Percentiles rank a stretch among this genome's conserved stretches.
phyloP scores from a whole-genome alignment of 2,797 vertebrate genomes.

The Odontamblyopus lacepedii region DNA sequence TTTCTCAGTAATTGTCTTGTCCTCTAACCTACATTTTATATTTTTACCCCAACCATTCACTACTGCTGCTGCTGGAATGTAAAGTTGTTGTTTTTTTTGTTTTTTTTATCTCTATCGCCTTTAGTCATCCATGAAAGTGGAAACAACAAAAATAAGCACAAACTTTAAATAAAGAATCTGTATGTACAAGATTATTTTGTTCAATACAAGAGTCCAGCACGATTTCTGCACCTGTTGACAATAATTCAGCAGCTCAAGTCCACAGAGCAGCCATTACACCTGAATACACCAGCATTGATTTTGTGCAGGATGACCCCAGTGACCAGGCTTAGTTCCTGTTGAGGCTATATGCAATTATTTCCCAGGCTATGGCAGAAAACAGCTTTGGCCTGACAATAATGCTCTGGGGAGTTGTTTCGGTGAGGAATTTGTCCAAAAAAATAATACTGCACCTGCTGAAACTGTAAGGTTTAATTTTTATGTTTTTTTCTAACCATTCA shows the following conservation, averaged over 20 bases:
- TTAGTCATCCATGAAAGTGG: constrained; percentile 1
- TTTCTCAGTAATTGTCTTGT: constrained; percentile 7
- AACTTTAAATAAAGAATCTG: not conserved
- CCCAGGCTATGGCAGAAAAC: constrained; percentile 6
- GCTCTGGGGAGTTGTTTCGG: constrained; percentile 8
- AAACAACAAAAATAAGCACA: not conserved
- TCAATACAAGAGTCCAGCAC: not conserved
- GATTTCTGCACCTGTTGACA: constrained; percentile 28
- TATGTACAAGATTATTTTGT: not conserved
- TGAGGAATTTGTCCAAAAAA: constrained; percentile 25
- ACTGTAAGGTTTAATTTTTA: constrained; percentile 43
- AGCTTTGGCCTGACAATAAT: not conserved
- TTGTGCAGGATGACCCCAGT: constrained; percentile 18
- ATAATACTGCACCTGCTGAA: constrained; percentile 37
- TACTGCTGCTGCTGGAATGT: constrained; percentile 8
- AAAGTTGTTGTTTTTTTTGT: not conserved
- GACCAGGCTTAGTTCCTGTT: constrained; percentile 9
- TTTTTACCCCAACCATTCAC: constrained; percentile 11
- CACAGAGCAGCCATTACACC: constrained; percentile 27
- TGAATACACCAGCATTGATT: constrained; percentile 32
- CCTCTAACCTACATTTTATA: constrained; percentile 9
- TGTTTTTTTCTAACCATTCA: constrained; percentile 42
- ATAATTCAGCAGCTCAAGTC: constrained; percentile 25
- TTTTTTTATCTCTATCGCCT: constrained; percentile 10
- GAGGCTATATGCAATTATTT: constrained; percentile 44